These are phyloP conservation scores for Ailurus styani DNA, from an alignment of 2,113 vertebrate species.

Conservation along the genomic window DNA sequence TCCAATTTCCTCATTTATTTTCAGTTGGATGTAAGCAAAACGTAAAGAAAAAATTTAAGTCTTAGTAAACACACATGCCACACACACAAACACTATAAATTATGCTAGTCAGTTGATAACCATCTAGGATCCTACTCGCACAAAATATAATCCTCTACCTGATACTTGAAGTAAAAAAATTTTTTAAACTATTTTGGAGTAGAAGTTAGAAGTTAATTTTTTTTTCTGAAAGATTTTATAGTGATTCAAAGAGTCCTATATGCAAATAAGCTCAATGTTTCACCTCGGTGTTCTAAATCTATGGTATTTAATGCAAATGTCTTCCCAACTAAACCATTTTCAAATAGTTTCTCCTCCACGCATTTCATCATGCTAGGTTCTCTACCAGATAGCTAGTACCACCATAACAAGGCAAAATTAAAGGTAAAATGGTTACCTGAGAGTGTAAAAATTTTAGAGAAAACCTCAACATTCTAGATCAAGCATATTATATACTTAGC, in stretches of 20 bases:
- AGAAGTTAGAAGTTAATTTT: background rate
- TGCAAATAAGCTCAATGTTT: constrained; percentile 3
- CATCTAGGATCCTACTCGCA: background rate
- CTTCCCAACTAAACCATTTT: background rate
- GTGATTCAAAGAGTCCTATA: background rate
- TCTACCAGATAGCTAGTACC: background rate
- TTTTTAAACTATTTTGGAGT: background rate
- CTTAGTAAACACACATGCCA: background rate
- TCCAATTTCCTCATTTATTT: background rate
- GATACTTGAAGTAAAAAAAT: background rate
- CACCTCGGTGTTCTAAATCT: background rate
- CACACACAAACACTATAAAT: background rate
- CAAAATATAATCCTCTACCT: background rate
- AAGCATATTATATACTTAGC: background rate
- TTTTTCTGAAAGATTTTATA: background rate
- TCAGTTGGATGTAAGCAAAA: background rate
- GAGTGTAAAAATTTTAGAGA: background rate
- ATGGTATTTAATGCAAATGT: background rate
- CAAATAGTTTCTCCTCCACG: background rate
- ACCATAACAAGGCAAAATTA: background rate
- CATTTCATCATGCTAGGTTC: background rate
- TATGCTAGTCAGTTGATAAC: background rate
- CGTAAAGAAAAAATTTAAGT: background rate
- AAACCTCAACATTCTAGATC: background rate
- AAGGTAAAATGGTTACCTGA: background rate